Percentiles rank a stretch among this genome's conserved stretches.
Conservation (phyloP, 2,888 invertebrate species). For the Campoletis raptor region DNA sequence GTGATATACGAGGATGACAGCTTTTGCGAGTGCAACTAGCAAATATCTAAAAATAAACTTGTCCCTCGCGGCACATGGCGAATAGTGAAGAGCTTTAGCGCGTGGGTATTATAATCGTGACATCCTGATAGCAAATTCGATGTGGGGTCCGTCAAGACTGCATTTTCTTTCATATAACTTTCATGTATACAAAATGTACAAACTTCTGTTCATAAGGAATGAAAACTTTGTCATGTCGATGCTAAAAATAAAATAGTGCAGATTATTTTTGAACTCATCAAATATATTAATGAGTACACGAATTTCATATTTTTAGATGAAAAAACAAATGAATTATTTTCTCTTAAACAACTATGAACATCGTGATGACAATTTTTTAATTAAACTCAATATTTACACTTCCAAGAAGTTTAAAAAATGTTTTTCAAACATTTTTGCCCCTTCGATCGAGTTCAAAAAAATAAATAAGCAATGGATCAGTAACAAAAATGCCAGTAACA, state of each 20-base stretch:
- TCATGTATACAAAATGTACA: not conserved
- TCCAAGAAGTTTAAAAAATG: no score
- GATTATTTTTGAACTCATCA: not conserved
- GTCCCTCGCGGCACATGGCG: constrained; percentile 35
- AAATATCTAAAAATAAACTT: constrained; percentile 62
- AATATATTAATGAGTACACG: no score
- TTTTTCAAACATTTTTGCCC: no score
- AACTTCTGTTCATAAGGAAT: not conserved
- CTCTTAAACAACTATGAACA: no score
- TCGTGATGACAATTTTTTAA: no score
- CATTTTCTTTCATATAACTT: not conserved
- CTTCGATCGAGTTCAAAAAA: no score
- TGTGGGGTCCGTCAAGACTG: constrained; percentile 24
- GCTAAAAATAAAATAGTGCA: not conserved
- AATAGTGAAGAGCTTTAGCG: constrained; percentile 31
- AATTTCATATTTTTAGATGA: no score
- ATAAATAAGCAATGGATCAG: no score
- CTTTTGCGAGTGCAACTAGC: constrained; percentile 47
- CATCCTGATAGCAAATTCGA: constrained; percentile 55
- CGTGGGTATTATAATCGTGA: constrained; percentile 63
- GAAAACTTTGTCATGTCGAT: not conserved
- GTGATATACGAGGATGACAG: constrained; percentile 21
- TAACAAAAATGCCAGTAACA: no score
- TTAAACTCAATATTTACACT: no score
- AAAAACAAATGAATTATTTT: no score